Percentiles rank a stretch among this genome's conserved stretches.
Evolutionary conservation across 2,888 invertebrate genomes (phyloP).

Genomic region (Phalera bucephala): DNA sequence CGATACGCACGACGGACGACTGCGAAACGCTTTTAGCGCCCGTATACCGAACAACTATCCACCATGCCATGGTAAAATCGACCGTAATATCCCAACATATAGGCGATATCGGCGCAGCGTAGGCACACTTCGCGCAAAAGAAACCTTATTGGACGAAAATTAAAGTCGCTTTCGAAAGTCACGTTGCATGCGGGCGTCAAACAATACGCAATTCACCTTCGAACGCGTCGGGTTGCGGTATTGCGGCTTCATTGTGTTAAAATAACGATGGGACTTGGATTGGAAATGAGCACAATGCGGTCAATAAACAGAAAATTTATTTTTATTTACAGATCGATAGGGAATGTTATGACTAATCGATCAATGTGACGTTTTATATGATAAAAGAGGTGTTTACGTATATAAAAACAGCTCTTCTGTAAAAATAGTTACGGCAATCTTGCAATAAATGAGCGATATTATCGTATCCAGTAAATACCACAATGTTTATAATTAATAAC

Average conservation of each 20-base stretch:
- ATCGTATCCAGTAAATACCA: no score
- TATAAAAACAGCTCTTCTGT: no score
- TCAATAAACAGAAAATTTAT: slow-evolving; percentile 59
- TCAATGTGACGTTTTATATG: slow-evolving; percentile 1
- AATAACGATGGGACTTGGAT: slow-evolving; percentile 73
- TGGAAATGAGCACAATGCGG: slow-evolving; percentile 64
- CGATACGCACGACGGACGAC: slow-evolving; percentile 80
- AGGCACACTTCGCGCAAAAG: slow-evolving; percentile 56
- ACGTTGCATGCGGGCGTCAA: slow-evolving; percentile 73
- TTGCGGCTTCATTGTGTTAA: slow-evolving; percentile 82
- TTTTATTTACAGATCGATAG: slow-evolving; percentile 50
- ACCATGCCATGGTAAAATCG: slow-evolving; percentile 30
- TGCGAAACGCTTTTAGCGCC: slow-evolving; percentile 81
- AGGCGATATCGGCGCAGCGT: slow-evolving; percentile 35
- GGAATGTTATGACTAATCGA: slow-evolving; percentile 25
- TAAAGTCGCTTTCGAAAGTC: slow-evolving; percentile 77
- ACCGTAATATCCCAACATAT: slow-evolving; percentile 28
- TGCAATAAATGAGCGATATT: no score
- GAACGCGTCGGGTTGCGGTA: slow-evolving; percentile 80
- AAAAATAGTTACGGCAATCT: no score
- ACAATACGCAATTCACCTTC: slow-evolving; percentile 83
- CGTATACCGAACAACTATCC: slow-evolving; percentile 52
- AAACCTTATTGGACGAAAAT: slow-evolving; percentile 72
- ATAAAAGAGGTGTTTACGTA: no score
- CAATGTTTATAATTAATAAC: no score